Base-by-base conservation (phyloP, 2,888 invertebrate species). In the Eupithecia tripunctaria region DNA sequence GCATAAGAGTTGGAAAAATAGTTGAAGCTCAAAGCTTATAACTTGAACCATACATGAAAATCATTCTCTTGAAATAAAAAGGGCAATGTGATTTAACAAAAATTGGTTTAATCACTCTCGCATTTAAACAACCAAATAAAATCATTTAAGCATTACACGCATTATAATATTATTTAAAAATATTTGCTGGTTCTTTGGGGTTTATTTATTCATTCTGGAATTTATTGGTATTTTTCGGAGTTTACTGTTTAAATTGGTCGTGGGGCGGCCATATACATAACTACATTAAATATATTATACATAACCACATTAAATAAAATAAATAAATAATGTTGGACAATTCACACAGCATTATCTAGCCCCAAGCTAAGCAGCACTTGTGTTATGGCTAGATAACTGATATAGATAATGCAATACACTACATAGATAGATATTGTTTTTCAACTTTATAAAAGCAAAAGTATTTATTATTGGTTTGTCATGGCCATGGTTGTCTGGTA, bases 121-220 rank as follows among this genome's bases (percentile, higher is more conserved):
- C 4, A 56, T 14, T 25, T 14, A 56, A 25, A 25, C 21, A 56
- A 56, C 27, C 25, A 64, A 51, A 69, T 69, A 43, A 68, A 62
- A 29, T 29, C 21, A 32, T 62, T 29, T 62, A 43, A n/a, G 3
- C 10, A 25, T 25, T 36, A 47, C 63, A 64, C 36, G 56, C 25
- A 56, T 56, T 18, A 18, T 60, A 60, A 29, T 27, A 29, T 36
- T 7, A 18, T 7, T 29, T 8, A 2, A 7, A 60, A 18, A 60
- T 29, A 18, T 60, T 29, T 18, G 7, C 47, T 51, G 21, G n/a
- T 2, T 51, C 8, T 47, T 29, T 56, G 25, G 29, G 29, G 8
- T 60, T 60, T 10, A 18, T 56, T 56, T 56, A 51, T 51, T 51
- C 3, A 25, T 12, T 1, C 51, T 25, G 21, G 12, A 29, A 60